These are phyloP conservation scores for Lepeophtheirus salmonis DNA, from an alignment of 1,140 invertebrate genomes.

Conservation along the genomic window DNA sequence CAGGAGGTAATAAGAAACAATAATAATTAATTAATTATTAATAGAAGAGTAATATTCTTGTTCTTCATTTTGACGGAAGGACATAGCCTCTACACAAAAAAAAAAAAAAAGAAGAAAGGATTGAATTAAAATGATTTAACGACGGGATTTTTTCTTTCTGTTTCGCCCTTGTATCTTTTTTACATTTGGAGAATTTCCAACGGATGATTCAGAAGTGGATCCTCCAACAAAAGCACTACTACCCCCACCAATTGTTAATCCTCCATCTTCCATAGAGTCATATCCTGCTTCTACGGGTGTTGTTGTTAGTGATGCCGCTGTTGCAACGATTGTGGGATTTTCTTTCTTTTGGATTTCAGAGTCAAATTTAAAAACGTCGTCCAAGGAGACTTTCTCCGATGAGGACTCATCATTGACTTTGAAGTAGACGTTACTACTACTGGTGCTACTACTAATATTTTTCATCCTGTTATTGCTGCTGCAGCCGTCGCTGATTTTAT, in stretches of 20 bases:
- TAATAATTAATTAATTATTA: neutral
- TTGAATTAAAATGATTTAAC: neutral
- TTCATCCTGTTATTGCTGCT: neutral
- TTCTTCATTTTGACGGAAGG: neutral
- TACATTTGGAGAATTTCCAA: conserved; percentile 1
- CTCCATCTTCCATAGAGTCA: neutral
- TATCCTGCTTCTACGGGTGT: neutral
- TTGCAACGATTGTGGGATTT: neutral
- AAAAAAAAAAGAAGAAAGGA: neutral
- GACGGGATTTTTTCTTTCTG: neutral
- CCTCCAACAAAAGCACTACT: neutral
- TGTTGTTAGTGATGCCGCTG: neutral
- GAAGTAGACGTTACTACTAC: too few species aligned
- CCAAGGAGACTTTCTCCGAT: neutral
- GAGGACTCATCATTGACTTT: neutral
- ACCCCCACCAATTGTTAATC: neutral
- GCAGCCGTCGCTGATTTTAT: neutral
- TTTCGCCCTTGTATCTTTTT: neutral
- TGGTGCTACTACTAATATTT: too few species aligned
- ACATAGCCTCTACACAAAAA: neutral
- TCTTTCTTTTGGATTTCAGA: neutral
- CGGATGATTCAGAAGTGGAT: neutral
- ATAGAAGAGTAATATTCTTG: neutral
- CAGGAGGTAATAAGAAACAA: too few species aligned
- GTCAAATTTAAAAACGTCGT: conserved; percentile 16